Base-by-base conservation (phyloP, 2,888 invertebrate species). In the Rhorus exstirpatorius region DNA sequence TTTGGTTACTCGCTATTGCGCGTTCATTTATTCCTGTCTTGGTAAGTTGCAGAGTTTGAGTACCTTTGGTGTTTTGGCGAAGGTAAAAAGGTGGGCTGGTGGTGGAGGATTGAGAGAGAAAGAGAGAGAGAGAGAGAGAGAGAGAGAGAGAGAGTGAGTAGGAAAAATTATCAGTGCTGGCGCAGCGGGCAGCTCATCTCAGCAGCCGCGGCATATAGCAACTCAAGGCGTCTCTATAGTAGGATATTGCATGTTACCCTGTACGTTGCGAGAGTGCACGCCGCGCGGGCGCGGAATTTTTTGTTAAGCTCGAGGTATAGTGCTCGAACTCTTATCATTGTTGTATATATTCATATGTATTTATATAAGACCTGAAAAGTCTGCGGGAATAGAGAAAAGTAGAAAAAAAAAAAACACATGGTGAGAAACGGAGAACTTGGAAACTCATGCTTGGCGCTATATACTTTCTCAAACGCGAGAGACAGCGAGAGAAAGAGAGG, bases 171-270 rank as follows among this genome's bases (percentile, higher is more conserved):
- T 92, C 90, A 91, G 90, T 91, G 90, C 86, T 90, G 90, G 91
- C 81, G 78, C 91, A 92, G 90, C 90, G 89, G 89, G 89, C 91
- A 91, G 90, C 88, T 89, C 89, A 89, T 91, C 87, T 89, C 87
- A 90, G 88, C 91, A 90, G 91, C 90, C 90, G 91, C 91, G 89
- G 89, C 90, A 90, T 91, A 90, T 91, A 90, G 90, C 90, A 91
- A 89, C 91, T 91, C 90, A 91, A 61, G 90, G 90, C 86, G 84
- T 89, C 90, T 89, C 90, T 91, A 70, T 38, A 91, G 90, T 88
- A 88, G 89, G 89, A 84, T 86, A 83, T 86, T 83, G 83, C 84
- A 83, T 86, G 81, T 83, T 70, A 21, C 77, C 75, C 75, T 81
- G 83, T 70, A 70, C 78, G 65, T 77, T 77, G 83, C 78, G 79